A percentile compares a stretch with the other conserved stretches of the same genome.
phyloP scores from a whole-genome alignment of 2,888 invertebrate genomes.

The Sminthurinus aureus region DNA sequence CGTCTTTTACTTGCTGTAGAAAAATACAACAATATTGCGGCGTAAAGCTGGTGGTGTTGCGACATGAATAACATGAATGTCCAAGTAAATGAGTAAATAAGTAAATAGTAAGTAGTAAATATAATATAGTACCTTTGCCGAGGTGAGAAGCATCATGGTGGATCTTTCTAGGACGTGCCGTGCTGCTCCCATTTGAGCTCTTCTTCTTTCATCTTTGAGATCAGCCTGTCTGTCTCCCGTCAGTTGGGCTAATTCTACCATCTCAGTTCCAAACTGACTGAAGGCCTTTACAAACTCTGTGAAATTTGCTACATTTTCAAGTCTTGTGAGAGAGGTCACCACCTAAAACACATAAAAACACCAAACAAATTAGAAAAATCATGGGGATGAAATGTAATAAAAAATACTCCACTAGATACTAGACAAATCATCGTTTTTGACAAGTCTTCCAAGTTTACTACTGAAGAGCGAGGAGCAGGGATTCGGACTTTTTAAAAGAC shows the following conservation, averaged over 20 bases:
- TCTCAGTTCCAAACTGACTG: slow-evolving; percentile 97
- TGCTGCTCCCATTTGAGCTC: slow-evolving; percentile 96
- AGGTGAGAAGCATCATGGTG: slow-evolving; percentile 94
- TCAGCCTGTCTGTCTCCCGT: slow-evolving; percentile 86
- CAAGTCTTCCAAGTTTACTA: too few species aligned
- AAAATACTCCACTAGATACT: too few species aligned
- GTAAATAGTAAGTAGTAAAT: neutral
- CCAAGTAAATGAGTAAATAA: neutral
- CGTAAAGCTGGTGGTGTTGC: too few species aligned
- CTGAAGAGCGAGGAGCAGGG: too few species aligned
- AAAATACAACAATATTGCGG: too few species aligned
- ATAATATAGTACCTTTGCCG: slow-evolving; percentile 87
- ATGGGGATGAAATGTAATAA: too few species aligned
- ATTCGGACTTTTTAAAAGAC: too few species aligned
- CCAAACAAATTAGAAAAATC: too few species aligned
- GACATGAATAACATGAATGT: too few species aligned
- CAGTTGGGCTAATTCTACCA: slow-evolving; percentile 97
- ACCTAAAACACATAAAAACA: slow-evolving; percentile 66
- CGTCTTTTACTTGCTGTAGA: too few species aligned
- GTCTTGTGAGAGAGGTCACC: slow-evolving; percentile 80
- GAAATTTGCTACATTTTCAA: slow-evolving; percentile 88
- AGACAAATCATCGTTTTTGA: too few species aligned
- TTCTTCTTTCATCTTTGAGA: slow-evolving; percentile 88
- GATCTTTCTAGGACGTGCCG: slow-evolving; percentile 94
- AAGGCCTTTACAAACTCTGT: slow-evolving; percentile 98